Base-by-base conservation (phyloP, 2,797 vertebrate species). In the Chrysocyon brachyurus region DNA sequence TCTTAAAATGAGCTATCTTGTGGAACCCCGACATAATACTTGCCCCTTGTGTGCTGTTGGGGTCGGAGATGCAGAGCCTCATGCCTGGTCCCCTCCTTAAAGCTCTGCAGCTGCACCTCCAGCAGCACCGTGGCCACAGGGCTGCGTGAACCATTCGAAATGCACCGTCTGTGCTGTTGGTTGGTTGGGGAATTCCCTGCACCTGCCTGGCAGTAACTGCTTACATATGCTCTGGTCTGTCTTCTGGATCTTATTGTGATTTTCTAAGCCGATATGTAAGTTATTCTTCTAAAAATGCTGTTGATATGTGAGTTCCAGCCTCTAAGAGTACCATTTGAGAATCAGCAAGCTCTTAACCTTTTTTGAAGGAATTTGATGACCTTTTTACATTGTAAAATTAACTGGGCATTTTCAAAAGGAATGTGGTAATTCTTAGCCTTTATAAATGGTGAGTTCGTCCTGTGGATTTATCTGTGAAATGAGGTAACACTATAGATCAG, bases 401-500 rank as follows among this genome's bases (percentile, higher is more conserved):
- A 87, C 96, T 97, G 98, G 97, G 36, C 90, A 73, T 96, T 98
- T 98, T 97, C 59, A 72, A 87, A 98, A 97, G 87, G 89, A 98
- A 92, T 89, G 59, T 97, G 97, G 2, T 72, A 36, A 0, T 97
- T 95, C 90, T 96, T 96, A 83, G 96, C 92, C 90, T 95, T 98
- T 98, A 81, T 40, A 92, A 95, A 81, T 97, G 86, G 87, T 85
- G 86, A 73, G 96, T 98, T 98, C 96, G 87, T 96, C 91, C 66
- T 72, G 68, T 94, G 97, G 98, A 98, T 98, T 98, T 98, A 98
- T 98, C 97, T 98, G 85, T 95, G 75, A 81, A 96, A 90, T 78
- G 6, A 54, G 94, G 77, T 94, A 98, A 98, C 98, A 98, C 97
- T 96, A 59, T 95, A 98, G 96, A 98, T 98, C 98, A 98, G 96